phyloP scores from a whole-genome alignment of 2,888 invertebrate genomes.

The Hyposoter dolosus region DNA sequence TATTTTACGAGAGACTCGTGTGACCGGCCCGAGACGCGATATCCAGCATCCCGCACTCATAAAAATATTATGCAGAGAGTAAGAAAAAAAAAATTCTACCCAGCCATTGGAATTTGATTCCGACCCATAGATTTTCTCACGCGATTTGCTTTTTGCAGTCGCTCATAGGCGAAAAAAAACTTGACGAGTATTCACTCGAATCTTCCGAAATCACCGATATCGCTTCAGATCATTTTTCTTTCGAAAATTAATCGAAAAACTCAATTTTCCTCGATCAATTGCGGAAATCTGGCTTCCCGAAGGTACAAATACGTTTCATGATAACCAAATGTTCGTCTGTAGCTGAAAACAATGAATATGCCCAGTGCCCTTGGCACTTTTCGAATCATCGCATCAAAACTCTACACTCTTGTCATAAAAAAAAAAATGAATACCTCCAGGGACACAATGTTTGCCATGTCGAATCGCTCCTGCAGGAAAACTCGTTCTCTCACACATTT shows the following conservation, averaged over 20 bases:
- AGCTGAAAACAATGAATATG: background rate
- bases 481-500: conserved; percentile 31
- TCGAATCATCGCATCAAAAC: background rate
- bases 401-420: conserved; percentile 30
- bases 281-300: background rate
- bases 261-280: background rate
- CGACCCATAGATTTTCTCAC: background rate
- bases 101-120: background rate
- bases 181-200: no score
- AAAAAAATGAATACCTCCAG: conserved; percentile 39
- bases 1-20: conserved; percentile 67
- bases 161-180: background rate
- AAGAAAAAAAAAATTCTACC: background rate
- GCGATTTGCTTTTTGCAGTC: background rate
- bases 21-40: conserved; percentile 32
- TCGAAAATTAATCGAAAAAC: background rate
- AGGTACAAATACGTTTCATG: background rate
- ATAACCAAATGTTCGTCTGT: background rate
- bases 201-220: background rate
- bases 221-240: background rate
- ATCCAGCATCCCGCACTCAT: conserved; percentile 31
- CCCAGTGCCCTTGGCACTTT: background rate
- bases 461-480: conserved; percentile 27
- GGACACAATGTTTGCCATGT: conserved; percentile 23
- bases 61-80: background rate